A percentile compares a stretch with the other conserved stretches of the same genome.
Conservation (phyloP, 2,113 vertebrate genomes). For the Prunella himalayana region DNA sequence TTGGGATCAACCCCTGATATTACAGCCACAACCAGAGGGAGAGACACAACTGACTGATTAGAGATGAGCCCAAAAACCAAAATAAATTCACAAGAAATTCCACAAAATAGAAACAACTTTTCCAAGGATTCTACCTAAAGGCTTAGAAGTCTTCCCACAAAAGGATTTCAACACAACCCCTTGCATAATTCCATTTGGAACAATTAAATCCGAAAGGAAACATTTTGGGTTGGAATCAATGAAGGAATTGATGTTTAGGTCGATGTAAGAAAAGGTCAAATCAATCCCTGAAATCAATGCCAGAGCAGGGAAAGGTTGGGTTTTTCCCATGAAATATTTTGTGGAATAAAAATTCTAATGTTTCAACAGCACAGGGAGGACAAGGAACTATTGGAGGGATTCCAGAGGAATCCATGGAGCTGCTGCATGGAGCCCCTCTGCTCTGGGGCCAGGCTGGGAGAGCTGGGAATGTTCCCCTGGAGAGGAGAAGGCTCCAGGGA, state of each 20-base stretch:
- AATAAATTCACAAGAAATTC: not conserved
- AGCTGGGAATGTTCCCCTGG: not conserved
- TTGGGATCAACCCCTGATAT: fast-evolving
- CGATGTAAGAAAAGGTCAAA: not conserved
- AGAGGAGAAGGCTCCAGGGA: not conserved
- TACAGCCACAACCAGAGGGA: not conserved
- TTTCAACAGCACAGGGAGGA: not conserved
- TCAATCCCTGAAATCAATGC: not conserved
- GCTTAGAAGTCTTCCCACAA: not conserved
- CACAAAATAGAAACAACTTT: fast-evolving
- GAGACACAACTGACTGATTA: fast-evolving
- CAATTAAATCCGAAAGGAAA: not conserved
- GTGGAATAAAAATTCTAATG: not conserved
- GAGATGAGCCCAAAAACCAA: not conserved
- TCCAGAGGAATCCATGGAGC: not conserved
- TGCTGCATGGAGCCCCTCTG: not conserved
- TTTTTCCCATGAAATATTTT: not conserved
- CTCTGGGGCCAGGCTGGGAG: not conserved
- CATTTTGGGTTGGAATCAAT: not conserved
- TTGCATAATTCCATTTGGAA: not conserved
- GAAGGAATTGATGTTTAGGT: not conserved
- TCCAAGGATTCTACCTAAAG: not conserved
- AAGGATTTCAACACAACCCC: not conserved
- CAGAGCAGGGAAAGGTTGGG: not conserved
- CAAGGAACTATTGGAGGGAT: fast-evolving